phyloP scores from a whole-genome alignment of 64 coral and sea anemone species.

The Stichodactyla helianthus region DNA sequence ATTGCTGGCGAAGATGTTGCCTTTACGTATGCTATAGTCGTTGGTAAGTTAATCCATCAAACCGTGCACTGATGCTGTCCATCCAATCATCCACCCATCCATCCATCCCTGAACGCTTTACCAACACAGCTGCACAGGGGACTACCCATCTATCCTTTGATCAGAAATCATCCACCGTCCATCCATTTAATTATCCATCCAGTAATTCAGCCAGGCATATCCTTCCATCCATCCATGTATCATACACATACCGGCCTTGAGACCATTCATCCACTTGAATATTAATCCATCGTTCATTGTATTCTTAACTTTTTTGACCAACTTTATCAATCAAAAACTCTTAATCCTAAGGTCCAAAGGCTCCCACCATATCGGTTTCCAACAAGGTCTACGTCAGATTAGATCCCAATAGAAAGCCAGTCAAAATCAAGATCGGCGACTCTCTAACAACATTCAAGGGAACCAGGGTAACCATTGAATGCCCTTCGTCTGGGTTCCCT shows the following conservation, averaged over 20 bases:
- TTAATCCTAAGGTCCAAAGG: neutral
- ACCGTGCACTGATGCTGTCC: neutral
- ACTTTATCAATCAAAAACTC: neutral
- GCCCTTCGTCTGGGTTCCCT: constrained; percentile 44
- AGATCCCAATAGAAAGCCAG: constrained; percentile 21
- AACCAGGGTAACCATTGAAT: constrained; percentile 35
- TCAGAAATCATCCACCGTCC: no score
- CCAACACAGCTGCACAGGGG: neutral
- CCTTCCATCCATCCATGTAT: neutral
- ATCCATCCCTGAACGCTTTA: neutral
- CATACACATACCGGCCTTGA: no score
- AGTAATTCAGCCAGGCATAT: no score
- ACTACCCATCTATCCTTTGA: neutral
- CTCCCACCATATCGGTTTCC: neutral
- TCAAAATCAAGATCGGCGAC: constrained; percentile 32
- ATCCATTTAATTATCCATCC: no score
- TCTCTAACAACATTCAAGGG: constrained; percentile 45
- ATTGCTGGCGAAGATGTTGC: constrained; percentile 52
- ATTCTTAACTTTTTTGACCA: neutral
- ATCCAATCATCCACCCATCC: neutral
- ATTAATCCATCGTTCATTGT: neutral
- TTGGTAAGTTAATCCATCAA: constrained; percentile 36
- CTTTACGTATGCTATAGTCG: constrained; percentile 45
- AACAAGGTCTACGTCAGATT: neutral
- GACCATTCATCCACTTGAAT: neutral